phyloP scores from a whole-genome alignment of 1,140 invertebrate species.

The Octopus sinensis region DNA sequence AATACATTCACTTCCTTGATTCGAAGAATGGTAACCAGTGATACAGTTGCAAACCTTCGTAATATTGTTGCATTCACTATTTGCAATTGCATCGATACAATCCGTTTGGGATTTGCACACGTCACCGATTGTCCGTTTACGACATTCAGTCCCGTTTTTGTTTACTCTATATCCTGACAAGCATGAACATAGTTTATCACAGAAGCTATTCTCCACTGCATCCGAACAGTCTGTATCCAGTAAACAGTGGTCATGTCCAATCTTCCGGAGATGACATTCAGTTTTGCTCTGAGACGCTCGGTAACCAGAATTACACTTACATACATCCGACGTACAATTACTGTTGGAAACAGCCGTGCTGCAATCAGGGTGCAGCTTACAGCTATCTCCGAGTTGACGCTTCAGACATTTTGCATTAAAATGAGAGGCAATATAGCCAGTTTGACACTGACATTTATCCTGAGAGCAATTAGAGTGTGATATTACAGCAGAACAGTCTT shows the following conservation, averaged over 20 bases:
- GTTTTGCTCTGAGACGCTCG: conserved; percentile 17
- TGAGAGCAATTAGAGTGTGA: too few relatives aligned
- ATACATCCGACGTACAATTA: conserved; percentile 24
- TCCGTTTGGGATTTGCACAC: conserved; percentile 16
- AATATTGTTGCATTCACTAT: conserved; percentile 9
- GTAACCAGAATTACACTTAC: conserved; percentile 30
- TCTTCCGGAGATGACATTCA: conserved; percentile 25
- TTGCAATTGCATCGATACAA: conserved; percentile 10
- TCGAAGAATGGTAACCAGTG: conserved; percentile 25
- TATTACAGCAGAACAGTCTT: too few relatives aligned
- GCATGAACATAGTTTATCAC: not conserved
- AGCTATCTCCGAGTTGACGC: too few relatives aligned
- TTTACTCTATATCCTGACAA: too few relatives aligned
- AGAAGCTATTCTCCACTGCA: conserved; percentile 29
- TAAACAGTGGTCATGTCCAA: conserved; percentile 27
- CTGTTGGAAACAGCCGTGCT: conserved; percentile 22
- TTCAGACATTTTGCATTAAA: too few relatives aligned
- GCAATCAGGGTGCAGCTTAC: conserved; percentile 23
- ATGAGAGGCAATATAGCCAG: too few relatives aligned
- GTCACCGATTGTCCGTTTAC: conserved; percentile 24
- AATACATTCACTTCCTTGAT: conserved; percentile 16
- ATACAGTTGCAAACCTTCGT: conserved; percentile 26
- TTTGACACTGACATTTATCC: too few relatives aligned
- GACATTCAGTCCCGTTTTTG: too few relatives aligned
- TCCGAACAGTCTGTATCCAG: conserved; percentile 26